Evolutionary conservation across 1,140 invertebrate species (phyloP), one percentile per base, ranked within the genome.

Genomic region (Zaprionus africanus): DNA sequence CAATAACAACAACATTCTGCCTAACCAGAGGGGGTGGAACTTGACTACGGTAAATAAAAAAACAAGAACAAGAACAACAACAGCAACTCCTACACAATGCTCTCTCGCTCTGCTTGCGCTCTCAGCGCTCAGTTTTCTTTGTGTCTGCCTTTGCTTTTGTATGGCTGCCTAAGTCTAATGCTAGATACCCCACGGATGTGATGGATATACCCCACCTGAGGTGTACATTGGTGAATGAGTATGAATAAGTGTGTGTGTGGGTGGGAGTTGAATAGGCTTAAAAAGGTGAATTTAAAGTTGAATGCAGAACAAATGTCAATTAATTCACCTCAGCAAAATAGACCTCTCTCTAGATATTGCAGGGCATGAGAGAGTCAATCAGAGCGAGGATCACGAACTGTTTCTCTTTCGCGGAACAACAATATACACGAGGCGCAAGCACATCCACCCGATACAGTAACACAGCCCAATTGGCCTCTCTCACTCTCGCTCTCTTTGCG

Each of bases 81-180:
- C 68, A 71, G 19, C 1, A 66, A 68, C 71, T 56, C 71, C 71
- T 65, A 74, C 71, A 68, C 38, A 60, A 56, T 61, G 49, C 26
- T 36, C 71, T 65, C 63, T 68, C 24, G 28, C 24, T 36, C 43
- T 17, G 26, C 2, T 4, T 38, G 56, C 9, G 34, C 59, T 68
- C 66, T 61, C 53, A 26, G 6, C 26, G 11, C 31, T 34, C 9
- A 34, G 53, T 24, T 51, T 51, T 51, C 46, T 51, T 51, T 51
- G 26, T 56, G 56, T 36, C 59, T 34, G 46, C 43, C 12, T 60
- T 67, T 68, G 57, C 43, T 19, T 67, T 67, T 74, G 57, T 74
- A 74, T 74, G 71, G 71, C 71, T 74, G 64, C 71, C 31, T 26
- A 19, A 46, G 57, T 60, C 28, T 36, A 68, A 36, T 34, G 56